Base-by-base conservation (phyloP, 1,140 invertebrate species). In the Leptonema lineaticorne region DNA sequence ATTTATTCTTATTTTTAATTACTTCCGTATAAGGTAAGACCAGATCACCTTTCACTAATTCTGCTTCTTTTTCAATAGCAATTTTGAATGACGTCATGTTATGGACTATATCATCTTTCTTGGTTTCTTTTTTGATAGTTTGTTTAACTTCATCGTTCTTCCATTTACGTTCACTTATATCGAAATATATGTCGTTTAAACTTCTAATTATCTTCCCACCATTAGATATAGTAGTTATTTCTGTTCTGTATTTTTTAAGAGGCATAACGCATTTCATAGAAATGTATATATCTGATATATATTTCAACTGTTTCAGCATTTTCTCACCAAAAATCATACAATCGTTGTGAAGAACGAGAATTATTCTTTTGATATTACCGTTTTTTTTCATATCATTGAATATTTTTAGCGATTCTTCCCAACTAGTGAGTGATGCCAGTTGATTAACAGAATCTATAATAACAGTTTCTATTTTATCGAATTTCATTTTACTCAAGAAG, bases 81-180 rank as follows among this genome's bases (percentile, higher is more conserved):
- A 87, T 85, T 76, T 84, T 86, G 72, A 87, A 87, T 67, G 85
- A 85, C 1, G 85, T 75, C 4, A 87, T 74, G 59, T 78, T 78
- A 45, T 78, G 76, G 6, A 83, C 50, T 74, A 71, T 8, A 27
- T 71, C 16, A 76, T 72, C 67, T 77, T 78, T 37, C 75, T 72
- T 45, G 73, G 69, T 50, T 59, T 79, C 76, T 45, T 82, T 72
- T 63, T 81, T 76, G 28, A 73, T 75, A 62, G 72, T 73, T 11
- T 74, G 59, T 73, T 83, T 79, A 22, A 76, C 62, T 74, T 76
- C 76, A n/a, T 77, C 69, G 20, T 82, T 74, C 29, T 78, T 76
- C 48, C 73, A 78, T 60, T 77, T 78, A 27, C 77, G 78, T 56
- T 84, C 75, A n/a, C 67, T 68, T 20, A 70, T 74, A 16, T 82